Conservation (phyloP, 1,140 invertebrate species). For the Apis dorsata region DNA sequence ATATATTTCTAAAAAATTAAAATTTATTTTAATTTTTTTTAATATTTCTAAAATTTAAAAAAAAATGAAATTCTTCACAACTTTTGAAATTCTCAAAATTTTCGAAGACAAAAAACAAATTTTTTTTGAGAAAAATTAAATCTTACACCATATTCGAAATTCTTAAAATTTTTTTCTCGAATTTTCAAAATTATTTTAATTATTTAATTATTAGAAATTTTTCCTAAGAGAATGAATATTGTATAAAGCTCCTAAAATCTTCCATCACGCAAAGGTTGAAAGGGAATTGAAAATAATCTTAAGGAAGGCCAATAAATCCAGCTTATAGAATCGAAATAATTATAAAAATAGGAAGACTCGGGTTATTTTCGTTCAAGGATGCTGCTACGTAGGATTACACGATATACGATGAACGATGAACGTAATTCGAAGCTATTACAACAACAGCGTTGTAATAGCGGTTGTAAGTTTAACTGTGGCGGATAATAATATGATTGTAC, state of each 20-base stretch:
- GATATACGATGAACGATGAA: background rate
- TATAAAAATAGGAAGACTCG: slow-evolving; percentile 8
- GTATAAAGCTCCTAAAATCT: background rate
- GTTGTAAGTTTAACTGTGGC: background rate
- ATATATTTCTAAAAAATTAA: too few species aligned
- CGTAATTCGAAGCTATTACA: slow-evolving; percentile 36
- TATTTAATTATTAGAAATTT: too few species aligned
- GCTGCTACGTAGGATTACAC: background rate
- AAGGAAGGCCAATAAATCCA: background rate
- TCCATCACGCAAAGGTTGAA: background rate
- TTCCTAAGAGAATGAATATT: too few species aligned
- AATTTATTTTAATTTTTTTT: too few species aligned
- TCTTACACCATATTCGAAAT: too few species aligned
- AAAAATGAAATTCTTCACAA: too few species aligned
- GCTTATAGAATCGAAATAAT: background rate
- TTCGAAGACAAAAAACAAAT: too few species aligned
- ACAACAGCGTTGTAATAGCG: slow-evolving; percentile 13
- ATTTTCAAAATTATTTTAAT: too few species aligned
- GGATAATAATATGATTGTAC: slow-evolving; percentile 31
- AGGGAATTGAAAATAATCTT: background rate
- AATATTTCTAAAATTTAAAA: too few species aligned
- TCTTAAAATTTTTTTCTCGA: too few species aligned
- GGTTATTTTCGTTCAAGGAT: slow-evolving; percentile 14
- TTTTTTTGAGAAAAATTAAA: too few species aligned
- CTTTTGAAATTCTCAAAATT: background rate